These are phyloP conservation scores for Lepidurus apus DNA, from an alignment of 1,140 invertebrate species.

Conservation along the genomic window DNA sequence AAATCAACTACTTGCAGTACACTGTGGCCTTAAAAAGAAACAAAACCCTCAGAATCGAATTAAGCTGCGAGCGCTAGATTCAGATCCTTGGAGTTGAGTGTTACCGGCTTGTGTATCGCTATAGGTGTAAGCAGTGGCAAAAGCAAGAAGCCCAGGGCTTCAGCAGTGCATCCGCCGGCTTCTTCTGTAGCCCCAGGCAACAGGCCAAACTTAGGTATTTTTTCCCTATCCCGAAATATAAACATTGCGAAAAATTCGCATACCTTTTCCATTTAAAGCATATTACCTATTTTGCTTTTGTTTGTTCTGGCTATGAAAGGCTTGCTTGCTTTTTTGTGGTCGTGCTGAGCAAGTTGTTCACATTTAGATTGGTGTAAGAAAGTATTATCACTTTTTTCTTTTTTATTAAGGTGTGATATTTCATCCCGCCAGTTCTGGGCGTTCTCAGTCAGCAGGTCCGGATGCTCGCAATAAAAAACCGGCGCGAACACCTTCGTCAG, in stretches of 20 bases:
- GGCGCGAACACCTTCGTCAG: constrained; percentile 4
- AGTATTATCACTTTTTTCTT: not conserved
- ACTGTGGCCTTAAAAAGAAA: too few relatives aligned
- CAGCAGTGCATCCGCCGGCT: constrained; percentile 1
- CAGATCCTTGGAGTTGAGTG: not conserved
- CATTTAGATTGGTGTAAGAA: not conserved
- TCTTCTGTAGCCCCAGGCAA: constrained; percentile 54
- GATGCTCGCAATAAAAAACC: constrained; percentile 38
- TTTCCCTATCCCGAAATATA: not conserved
- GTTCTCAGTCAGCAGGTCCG: constrained; percentile 65
- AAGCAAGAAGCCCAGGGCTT: constrained; percentile 36
- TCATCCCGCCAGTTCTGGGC: constrained; percentile 45
- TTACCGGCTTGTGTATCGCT: not conserved
- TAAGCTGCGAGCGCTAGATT: not conserved
- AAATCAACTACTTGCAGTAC: too few relatives aligned
- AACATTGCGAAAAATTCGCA: not conserved
- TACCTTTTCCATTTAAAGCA: too few relatives aligned
- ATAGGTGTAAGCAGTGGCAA: constrained; percentile 34
- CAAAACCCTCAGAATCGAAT: not conserved
- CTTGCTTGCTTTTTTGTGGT: not conserved
- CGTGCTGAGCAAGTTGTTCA: not conserved
- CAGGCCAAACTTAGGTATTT: constrained; percentile 45
- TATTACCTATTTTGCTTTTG: not conserved
- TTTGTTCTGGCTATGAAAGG: not conserved
- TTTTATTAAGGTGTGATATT: constrained; percentile 30